Evolutionary conservation across 2,888 invertebrate genomes (phyloP), one percentile per base, ranked within the genome.

Genomic region (Argyresthia goedartella): DNA sequence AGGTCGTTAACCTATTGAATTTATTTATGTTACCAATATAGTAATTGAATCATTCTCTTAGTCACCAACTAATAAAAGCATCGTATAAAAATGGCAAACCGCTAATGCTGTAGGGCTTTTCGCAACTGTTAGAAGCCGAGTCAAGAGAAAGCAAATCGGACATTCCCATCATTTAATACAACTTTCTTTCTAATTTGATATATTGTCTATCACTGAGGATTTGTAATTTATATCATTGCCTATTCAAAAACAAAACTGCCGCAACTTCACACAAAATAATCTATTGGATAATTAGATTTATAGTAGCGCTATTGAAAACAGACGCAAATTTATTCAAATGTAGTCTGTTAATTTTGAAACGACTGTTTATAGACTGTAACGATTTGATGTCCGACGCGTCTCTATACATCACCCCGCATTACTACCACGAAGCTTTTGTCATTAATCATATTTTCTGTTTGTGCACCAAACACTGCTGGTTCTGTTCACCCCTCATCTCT

Each of bases 241-340:
- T 73, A 41, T 49, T 16, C 69, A 62, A 68, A 65, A 67, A 71
- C 72, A 69, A 66, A 64, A 67, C 57, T 53, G 48, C 54, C 52
- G 55, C 52, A 59, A 58, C 61, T 58, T 62, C 63, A 64, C 65
- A 66, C 61, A 42, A 50, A 13, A 69, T 72, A 72, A 69, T 67
- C 64, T 66, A 69, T 75, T 74, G 73, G 64, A 71, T 76, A 72
- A 73, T 70, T 71, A 71, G 73, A 84, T 84, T 81, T 79, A 84
- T 80, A 63, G 68, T 66, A 67, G 64, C 67, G 57, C 62, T 68
- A 68, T 72, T 71, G 69, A 76, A 76, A 70, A 71, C 73, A 76
- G 82, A 84, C 81, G 69, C 67, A 79, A 81, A 82, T 81, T 66
- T 81, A 82, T 81, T 81, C 74, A 81, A 78, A 79, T 76, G 73